phyloP scores from a whole-genome alignment of 2,888 invertebrate species.

The Melanostoma mellinum region DNA sequence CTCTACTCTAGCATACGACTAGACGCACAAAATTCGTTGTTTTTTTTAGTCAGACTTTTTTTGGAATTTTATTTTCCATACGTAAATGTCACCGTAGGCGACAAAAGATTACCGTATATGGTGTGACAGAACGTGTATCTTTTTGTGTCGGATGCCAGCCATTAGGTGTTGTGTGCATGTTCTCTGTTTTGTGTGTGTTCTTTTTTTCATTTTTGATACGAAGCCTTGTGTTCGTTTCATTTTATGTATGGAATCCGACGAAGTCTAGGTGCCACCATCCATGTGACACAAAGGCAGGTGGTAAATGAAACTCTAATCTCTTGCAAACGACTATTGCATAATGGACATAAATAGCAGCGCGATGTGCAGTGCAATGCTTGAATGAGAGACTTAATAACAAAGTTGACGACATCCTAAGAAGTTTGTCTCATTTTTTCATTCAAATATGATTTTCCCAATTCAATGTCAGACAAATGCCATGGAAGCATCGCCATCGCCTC shows the following conservation, averaged over 20 bases:
- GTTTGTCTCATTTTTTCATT: too few species aligned
- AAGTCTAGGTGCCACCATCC: slow-evolving; percentile 15
- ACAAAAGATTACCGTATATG: slow-evolving; percentile 72
- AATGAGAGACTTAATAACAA: too few species aligned
- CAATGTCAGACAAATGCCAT: too few species aligned
- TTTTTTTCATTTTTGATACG: slow-evolving; percentile 2
- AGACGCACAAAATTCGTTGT: slow-evolving; percentile 53
- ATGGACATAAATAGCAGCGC: slow-evolving; percentile 29
- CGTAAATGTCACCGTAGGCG: slow-evolving; percentile 71
- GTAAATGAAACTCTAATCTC: slow-evolving; percentile 34
- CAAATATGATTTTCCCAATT: too few species aligned
- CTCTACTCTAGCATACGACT: slow-evolving; percentile 49
- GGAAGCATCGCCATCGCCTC: too few species aligned
- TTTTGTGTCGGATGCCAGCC: slow-evolving; percentile 69
- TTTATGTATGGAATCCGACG: neutral
- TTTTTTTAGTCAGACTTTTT: slow-evolving; percentile 22
- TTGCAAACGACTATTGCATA: slow-evolving; percentile 3
- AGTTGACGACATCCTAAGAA: too few species aligned
- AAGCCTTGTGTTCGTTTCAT: slow-evolving; percentile 48
- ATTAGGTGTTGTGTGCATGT: slow-evolving; percentile 70
- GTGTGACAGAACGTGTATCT: slow-evolving; percentile 68
- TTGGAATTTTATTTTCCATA: slow-evolving; percentile 34
- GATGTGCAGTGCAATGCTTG: neutral
- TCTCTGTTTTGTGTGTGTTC: slow-evolving; percentile 30
- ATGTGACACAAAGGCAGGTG: slow-evolving; percentile 49